phyloP scores from a whole-genome alignment of 1,140 invertebrate species.

The Drosophila bocqueti region DNA sequence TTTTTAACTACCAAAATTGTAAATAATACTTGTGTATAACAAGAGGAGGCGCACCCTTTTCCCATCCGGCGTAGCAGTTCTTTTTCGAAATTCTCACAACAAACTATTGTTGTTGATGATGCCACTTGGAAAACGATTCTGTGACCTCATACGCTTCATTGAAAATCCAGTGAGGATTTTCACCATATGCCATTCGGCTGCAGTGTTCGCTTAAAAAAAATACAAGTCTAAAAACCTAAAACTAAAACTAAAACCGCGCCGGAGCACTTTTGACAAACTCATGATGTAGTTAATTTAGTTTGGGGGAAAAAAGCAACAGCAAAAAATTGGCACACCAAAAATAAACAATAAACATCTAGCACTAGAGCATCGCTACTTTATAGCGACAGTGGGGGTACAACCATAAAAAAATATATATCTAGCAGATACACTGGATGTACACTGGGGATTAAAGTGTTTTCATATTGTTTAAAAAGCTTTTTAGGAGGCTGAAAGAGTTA shows the following conservation, averaged over 20 bases:
- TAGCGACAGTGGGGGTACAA: slow-evolving; percentile 18
- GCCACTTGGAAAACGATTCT: slow-evolving; percentile 51
- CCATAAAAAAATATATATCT: slow-evolving; percentile 4
- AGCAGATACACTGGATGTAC: slow-evolving; percentile 1
- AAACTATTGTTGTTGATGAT: slow-evolving; percentile 50
- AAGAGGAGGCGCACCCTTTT: not conserved
- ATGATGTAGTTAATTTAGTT: slow-evolving; percentile 75
- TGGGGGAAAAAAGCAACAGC: slow-evolving; percentile 33
- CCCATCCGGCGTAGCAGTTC: not conserved
- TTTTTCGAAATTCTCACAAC: slow-evolving; percentile 11
- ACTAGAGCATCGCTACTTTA: slow-evolving; percentile 59
- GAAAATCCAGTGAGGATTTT: slow-evolving; percentile 43
- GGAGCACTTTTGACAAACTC: slow-evolving; percentile 73
- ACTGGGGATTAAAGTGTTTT: not conserved
- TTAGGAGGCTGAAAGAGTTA: not conserved
- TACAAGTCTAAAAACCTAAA: slow-evolving; percentile 10
- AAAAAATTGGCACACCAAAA: slow-evolving; percentile 73
- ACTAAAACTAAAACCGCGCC: slow-evolving; percentile 5
- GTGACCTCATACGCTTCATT: slow-evolving; percentile 63
- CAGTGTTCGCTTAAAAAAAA: slow-evolving; percentile 27
- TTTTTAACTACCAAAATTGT: not conserved
- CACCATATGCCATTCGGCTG: slow-evolving; percentile 53
- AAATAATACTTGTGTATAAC: not conserved
- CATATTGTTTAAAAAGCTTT: not conserved
- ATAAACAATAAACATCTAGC: slow-evolving; percentile 71